Percentiles rank a stretch among this genome's conserved stretches.
phyloP scores from a whole-genome alignment of 2,888 invertebrate species.

The Deilephila porcellus region DNA sequence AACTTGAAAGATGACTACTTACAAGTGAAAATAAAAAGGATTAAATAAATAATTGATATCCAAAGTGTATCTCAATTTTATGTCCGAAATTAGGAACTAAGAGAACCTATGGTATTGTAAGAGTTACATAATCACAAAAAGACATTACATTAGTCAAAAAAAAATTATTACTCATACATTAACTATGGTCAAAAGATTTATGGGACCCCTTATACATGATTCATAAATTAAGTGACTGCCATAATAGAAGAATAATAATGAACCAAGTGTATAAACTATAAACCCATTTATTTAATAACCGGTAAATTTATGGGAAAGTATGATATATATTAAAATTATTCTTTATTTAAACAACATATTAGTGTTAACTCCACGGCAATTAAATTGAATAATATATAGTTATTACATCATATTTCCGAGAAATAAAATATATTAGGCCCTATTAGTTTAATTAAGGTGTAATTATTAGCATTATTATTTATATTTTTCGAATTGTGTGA shows the following conservation, averaged over 20 bases:
- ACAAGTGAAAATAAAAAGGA: no score
- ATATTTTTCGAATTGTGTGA: no score
- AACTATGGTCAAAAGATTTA: slow-evolving; percentile 5
- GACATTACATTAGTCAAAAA: no score
- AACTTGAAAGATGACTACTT: no score
- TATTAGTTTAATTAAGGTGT: no score
- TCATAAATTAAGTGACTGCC: not conserved
- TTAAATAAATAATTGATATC: no score
- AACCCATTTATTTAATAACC: not conserved
- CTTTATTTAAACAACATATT: not conserved
- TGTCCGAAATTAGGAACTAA: no score
- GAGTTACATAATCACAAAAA: no score
- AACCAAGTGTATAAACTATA: not conserved
- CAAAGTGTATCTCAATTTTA: no score
- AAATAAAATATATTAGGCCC: not conserved
- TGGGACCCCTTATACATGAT: not conserved
- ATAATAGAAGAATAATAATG: slow-evolving; percentile 15
- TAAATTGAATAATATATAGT: not conserved
- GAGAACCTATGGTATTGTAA: no score
- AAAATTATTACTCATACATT: not conserved
- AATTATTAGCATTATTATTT: no score
- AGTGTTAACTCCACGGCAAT: slow-evolving; percentile 1
- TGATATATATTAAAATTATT: slow-evolving; percentile 1
- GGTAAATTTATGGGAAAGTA: not conserved
- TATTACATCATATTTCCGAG: not conserved